Evolutionary conservation across 2,888 invertebrate genomes (phyloP).

Genomic region (Bedellia somnulentella): DNA sequence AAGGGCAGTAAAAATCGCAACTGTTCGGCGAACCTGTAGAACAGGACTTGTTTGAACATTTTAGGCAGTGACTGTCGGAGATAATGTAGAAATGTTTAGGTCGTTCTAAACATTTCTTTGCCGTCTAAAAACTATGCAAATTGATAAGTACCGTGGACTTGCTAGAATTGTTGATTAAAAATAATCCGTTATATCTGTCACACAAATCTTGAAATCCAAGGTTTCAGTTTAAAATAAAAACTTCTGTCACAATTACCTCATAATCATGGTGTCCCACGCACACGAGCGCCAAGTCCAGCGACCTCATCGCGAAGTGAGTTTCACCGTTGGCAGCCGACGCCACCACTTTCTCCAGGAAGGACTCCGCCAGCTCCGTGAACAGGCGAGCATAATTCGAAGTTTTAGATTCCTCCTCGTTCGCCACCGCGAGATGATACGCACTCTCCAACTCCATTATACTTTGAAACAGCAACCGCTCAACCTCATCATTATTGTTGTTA

Average conservation of each 20-base stretch:
- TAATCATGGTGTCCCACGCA: conserved; percentile 98
- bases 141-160: too few species aligned
- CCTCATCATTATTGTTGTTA: conserved; percentile 68
- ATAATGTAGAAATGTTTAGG: too few species aligned
- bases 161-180: too few species aligned
- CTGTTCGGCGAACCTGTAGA: too few species aligned
- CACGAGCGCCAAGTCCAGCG: conserved; percentile 84
- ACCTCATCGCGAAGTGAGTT: conserved; percentile 77
- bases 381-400: conserved; percentile 91
- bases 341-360: conserved; percentile 84
- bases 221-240: too few species aligned
- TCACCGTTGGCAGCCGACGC: conserved; percentile 60
- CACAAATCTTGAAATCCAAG: too few species aligned
- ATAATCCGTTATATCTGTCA: too few species aligned
- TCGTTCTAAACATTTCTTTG: too few species aligned
- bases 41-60: too few species aligned
- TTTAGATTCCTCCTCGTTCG: conserved; percentile 92
- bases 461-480: conserved; percentile 81
- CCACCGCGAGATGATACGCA: conserved; percentile 88
- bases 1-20: too few species aligned
- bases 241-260: conserved; percentile 63
- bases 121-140: too few species aligned
- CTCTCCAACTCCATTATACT: conserved; percentile 79
- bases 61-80: too few species aligned
- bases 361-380: conserved; percentile 93